A percentile compares a stretch with the other conserved stretches of the same genome.
Evolutionary conservation across 2,113 vertebrate genomes (phyloP).

Genomic region (Tenebrosternarchus preto): DNA sequence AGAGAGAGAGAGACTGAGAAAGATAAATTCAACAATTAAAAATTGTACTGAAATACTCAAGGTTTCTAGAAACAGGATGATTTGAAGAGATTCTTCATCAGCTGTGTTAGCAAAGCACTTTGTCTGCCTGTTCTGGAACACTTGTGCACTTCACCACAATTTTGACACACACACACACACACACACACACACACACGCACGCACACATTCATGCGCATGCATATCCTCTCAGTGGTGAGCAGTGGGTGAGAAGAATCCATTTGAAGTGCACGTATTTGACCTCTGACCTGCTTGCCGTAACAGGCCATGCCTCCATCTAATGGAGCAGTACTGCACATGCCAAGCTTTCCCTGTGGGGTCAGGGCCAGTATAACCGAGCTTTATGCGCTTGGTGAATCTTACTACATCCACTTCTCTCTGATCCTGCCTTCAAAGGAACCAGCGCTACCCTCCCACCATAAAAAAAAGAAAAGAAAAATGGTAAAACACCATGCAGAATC

Average conservation of each 20-base stretch:
- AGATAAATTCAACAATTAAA: too few species aligned
- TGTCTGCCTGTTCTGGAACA: too few species aligned
- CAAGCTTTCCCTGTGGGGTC: conserved; percentile 50
- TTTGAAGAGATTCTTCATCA: too few species aligned
- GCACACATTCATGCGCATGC: not conserved
- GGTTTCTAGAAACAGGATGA: too few species aligned
- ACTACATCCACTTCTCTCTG: conserved; percentile 43
- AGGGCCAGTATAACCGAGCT: conserved; percentile 36
- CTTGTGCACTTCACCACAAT: too few species aligned
- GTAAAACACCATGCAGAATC: conserved; percentile 32
- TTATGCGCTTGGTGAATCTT: conserved; percentile 30
- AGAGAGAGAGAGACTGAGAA: too few species aligned
- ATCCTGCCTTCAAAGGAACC: conserved; percentile 51
- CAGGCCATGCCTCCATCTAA: conserved; percentile 33
- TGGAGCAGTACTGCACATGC: conserved; percentile 47
- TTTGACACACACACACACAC: too few species aligned
- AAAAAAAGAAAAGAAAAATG: conserved; percentile 27
- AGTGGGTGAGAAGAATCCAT: conserved; percentile 34
- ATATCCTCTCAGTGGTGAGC: not conserved
- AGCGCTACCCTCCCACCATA: conserved; percentile 8
- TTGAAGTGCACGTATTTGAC: conserved; percentile 44
- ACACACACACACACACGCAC: not conserved
- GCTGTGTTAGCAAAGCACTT: too few species aligned
- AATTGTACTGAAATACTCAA: too few species aligned
- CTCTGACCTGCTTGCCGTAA: conserved; percentile 32